phyloP scores from a whole-genome alignment of 2,888 invertebrate genomes.

The Nudaria mundana region DNA sequence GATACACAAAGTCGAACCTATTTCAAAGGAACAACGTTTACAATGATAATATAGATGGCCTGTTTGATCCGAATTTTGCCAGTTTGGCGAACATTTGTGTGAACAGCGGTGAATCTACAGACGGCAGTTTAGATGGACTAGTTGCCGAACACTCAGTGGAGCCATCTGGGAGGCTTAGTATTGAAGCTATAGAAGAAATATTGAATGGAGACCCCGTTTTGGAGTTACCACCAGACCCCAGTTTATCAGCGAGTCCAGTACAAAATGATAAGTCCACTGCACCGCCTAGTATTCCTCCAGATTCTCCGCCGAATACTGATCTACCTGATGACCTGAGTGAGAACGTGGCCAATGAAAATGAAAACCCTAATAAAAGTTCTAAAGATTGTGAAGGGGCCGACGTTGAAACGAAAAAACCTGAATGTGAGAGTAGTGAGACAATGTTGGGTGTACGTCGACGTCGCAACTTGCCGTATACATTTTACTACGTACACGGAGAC shows the following conservation, averaged over 20 bases:
- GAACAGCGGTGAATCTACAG: conserved; percentile 11
- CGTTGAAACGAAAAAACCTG: not conserved
- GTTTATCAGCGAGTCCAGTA: not conserved
- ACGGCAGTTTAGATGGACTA: conserved; percentile 12
- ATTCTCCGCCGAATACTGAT: conserved; percentile 3
- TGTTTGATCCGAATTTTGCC: conserved; percentile 15
- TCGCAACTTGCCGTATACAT: conserved; percentile 81
- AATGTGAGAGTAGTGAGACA: not conserved
- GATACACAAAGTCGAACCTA: conserved; percentile 7
- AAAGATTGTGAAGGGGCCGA: not conserved
- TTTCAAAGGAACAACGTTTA: conserved; percentile 5
- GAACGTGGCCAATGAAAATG: not conserved
- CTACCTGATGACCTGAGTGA: not conserved
- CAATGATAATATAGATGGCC: conserved; percentile 13
- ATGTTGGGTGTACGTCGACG: conserved; percentile 42
- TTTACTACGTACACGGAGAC: conserved; percentile 91
- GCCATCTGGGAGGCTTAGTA: conserved; percentile 12
- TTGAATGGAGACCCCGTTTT: not conserved
- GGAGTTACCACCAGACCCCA: conserved; percentile 3
- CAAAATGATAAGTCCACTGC: not conserved
- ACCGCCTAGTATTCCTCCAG: conserved; percentile 4
- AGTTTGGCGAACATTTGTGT: conserved; percentile 8
- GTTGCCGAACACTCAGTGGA: not conserved
- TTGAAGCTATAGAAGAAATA: conserved; percentile 12
- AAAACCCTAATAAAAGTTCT: not conserved